These are phyloP conservation scores for Atethmia centrago DNA, from an alignment of 2,888 invertebrate genomes.

Conservation along the genomic window DNA sequence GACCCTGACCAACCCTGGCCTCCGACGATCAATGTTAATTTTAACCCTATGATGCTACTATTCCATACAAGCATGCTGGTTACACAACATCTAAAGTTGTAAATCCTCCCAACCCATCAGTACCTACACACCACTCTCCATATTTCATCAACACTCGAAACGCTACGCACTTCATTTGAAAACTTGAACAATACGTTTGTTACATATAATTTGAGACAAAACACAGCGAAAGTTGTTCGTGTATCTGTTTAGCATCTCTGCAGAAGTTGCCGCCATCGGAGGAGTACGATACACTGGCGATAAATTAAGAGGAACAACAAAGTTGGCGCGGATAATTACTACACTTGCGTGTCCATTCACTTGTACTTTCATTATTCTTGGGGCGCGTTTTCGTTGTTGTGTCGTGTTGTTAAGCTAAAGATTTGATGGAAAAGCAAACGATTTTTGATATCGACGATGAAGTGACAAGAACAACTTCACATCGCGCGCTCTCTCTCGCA, in stretches of 20 bases:
- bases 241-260: slow-evolving; percentile 74
- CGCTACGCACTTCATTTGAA: slow-evolving; percentile 39
- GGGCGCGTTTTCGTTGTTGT: slow-evolving; percentile 72
- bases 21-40: background rate
- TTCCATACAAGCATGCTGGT: background rate
- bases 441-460: background rate
- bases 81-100: no score
- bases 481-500: no score
- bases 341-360: slow-evolving; percentile 87
- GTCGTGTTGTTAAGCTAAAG: slow-evolving; percentile 2
- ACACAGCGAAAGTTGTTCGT: slow-evolving; percentile 62
- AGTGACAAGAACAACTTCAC: no score
- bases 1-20: no score
- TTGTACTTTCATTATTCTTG: slow-evolving; percentile 88
- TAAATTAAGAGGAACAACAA: slow-evolving; percentile 83
- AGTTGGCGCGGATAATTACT: slow-evolving; percentile 84
- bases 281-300: slow-evolving; percentile 76
- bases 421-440: background rate
- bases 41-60: background rate
- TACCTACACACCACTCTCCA: background rate
- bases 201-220: slow-evolving; percentile 59
- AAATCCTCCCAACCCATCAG: background rate
- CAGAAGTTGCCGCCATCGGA: slow-evolving; percentile 60
- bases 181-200: slow-evolving; percentile 63
- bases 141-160: slow-evolving; percentile 21